Evolutionary conservation across 2,888 invertebrate genomes (phyloP), one percentile per base, ranked within the genome.

Genomic region (Melinaea marsaeus): DNA sequence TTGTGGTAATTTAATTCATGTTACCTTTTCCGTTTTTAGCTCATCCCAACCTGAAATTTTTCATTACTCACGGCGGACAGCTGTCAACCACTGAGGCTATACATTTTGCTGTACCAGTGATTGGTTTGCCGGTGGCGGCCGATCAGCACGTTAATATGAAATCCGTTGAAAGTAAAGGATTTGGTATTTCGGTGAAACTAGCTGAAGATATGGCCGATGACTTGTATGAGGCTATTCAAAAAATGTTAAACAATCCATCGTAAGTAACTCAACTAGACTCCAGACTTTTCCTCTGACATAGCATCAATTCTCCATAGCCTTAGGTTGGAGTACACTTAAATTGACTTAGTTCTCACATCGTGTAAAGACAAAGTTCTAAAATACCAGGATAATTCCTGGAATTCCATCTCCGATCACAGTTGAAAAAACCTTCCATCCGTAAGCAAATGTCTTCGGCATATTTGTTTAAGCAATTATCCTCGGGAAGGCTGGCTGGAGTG

Each of bases 61-160:
- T 87, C 68, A 79, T 88, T 35, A 83, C 86, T 0, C 87, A 87
- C 37, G 87, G 88, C n/a, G 88, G 88, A 9, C 83, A 79, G 58
- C 70, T 88, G 0, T 88, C 88, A 0, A 84, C 82, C 0, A 80
- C 81, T 6, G 88, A 88, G 72, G 78, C 87, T 0, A 71, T 86
- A 60, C 81, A 87, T 66, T 81, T 75, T 47, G 87, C 83, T n/a
- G 79, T 86, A n/a, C 87, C 88, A 7, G 64, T 86, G 0, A 77
- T 88, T 0, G 88, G 88, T 7, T 71, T 88, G 1, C 87, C 88
- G 2, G 73, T 84, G 0, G 67, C 79, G 37, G 83, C 76, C 33
- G 88, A 88, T 55, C 88, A 88, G 68, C 67, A 75, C 46, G 68
- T 82, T 1, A 88, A 88, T 59, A 84, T 86, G 81, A 72, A 64